Percentiles rank a stretch among this genome's conserved stretches.
phyloP scores from a whole-genome alignment of 2,113 vertebrate species.

The Ascaphus truei region DNA sequence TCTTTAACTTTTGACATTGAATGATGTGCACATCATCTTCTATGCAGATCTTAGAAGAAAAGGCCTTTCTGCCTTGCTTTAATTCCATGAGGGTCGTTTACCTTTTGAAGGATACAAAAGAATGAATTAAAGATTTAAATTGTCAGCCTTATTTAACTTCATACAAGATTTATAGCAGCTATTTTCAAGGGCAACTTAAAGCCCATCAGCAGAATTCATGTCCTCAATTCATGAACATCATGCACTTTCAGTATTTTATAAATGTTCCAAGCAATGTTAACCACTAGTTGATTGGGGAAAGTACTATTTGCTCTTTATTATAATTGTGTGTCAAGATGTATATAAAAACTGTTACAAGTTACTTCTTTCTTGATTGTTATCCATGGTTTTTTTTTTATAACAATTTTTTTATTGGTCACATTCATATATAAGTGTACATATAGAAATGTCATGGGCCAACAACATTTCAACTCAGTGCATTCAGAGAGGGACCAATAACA shows the following conservation, averaged over 20 bases:
- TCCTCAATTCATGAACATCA: too few relatives aligned
- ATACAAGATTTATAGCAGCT: constrained; percentile 61
- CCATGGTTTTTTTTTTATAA: too few relatives aligned
- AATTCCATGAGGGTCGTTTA: constrained; percentile 58
- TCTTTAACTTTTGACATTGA: constrained; percentile 27
- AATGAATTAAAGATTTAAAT: constrained; percentile 62
- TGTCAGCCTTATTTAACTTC: constrained; percentile 55
- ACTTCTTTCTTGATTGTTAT: too few relatives aligned
- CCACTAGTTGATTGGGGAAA: constrained; percentile 51
- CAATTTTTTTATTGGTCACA: too few relatives aligned
- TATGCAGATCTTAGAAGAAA: constrained; percentile 53
- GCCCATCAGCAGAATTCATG: constrained; percentile 48
- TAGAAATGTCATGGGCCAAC: too few relatives aligned
- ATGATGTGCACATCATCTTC: constrained; percentile 31
- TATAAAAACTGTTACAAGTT: too few relatives aligned
- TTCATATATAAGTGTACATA: too few relatives aligned
- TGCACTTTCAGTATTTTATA: constrained; percentile 66
- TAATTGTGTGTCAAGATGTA: too few relatives aligned
- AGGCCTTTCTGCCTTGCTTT: constrained; percentile 44
- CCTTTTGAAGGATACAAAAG: constrained; percentile 54
- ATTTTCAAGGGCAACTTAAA: constrained; percentile 59
- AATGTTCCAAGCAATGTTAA: constrained; percentile 53
- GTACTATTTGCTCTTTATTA: too few relatives aligned
- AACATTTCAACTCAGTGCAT: too few relatives aligned
- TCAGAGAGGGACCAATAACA: too few relatives aligned